A percentile compares a stretch with the other conserved stretches of the same genome.
Evolutionary conservation across 2,888 invertebrate genomes (phyloP).

Genomic region (Sinodicranocentrus sp.): DNA sequence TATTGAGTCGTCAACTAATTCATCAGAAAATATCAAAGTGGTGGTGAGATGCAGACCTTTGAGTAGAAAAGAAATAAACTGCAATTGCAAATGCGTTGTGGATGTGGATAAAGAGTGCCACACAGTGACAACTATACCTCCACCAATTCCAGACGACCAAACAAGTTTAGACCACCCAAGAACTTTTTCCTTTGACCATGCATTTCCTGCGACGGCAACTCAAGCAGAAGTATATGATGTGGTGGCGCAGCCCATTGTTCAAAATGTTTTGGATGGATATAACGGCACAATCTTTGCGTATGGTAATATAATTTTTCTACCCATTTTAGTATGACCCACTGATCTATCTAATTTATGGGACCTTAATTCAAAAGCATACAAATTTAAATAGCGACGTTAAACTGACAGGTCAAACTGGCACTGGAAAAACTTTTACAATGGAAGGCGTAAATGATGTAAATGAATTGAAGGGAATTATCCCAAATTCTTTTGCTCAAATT

Average conservation of each 20-base stretch:
- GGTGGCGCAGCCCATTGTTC: constrained; percentile 97
- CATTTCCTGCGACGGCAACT: constrained; percentile 91
- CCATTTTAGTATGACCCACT: too few species aligned
- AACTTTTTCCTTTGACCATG: constrained; percentile 95
- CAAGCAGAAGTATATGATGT: constrained; percentile 97
- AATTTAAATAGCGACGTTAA: not conserved
- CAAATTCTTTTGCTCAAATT: constrained; percentile 99
- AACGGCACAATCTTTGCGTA: constrained; percentile 88
- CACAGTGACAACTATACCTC: constrained; percentile 84
- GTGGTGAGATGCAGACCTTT: constrained; percentile 96
- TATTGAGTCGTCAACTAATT: not conserved
- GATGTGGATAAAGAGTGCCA: constrained; percentile 86
- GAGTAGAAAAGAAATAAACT: constrained; percentile 86
- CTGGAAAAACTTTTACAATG: constrained; percentile 99
- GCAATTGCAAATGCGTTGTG: constrained; percentile 81
- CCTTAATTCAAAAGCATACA: too few species aligned
- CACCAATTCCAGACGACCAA: too few species aligned
- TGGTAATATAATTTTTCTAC: too few species aligned
- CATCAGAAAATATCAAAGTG: constrained; percentile 95
- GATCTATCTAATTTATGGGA: too few species aligned
- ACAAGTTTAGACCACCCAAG: constrained; percentile 83
- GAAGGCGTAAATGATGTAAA: constrained; percentile 92
- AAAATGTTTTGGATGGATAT: constrained; percentile 97
- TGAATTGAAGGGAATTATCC: constrained; percentile 96
- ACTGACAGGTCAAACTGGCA: constrained; percentile 84